Evolutionary conservation across 1,140 invertebrate genomes (phyloP), one percentile per base, ranked within the genome.

Genomic region (Drosophila parabipectinata): DNA sequence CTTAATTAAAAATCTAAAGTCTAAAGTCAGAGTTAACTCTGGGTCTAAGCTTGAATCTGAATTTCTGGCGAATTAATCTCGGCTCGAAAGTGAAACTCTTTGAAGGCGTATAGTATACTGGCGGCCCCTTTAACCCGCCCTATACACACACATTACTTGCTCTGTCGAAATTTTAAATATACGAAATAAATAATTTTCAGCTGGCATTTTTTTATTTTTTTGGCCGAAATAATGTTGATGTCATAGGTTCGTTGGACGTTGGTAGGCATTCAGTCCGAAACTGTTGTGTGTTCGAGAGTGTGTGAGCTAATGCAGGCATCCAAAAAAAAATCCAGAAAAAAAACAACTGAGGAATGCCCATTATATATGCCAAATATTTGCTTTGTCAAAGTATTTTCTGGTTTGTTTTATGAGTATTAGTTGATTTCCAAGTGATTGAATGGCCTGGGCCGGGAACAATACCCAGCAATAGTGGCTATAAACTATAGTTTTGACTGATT

Each of bases 1-100:
- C 81, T 85, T 81, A 85, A 87, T 87, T 87, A 75, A 77, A 83
- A 85, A 87, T 85, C 81, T 81, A 48, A 81, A 85, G 81, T 76
- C 58, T 39, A 69, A 72, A 74, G 71, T 74, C 69, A 24, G 39
- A 55, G 48, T 30, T 18, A 18, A 18, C 18, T 18, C 18, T 1
- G 1, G 18, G 18, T 18, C 18, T 18, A 18, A 18, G 18, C 18
- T 18, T 18, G 1, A 18, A 18, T 85, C 82, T 81, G 59, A 39
- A 66, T 81, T 85, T 85, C 81, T 67, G 63, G 45, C 61, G 82
- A 87, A 85, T 81, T 87, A 85, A 75, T 37, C 52, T 47, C 59
- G 21, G 32, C 52, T 74, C 26, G 64, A 51, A 51, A 34, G 55
- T 15, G 26, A 9, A 18, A 6, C 10, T 52, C 50, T 10, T 24